phyloP scores from a whole-genome alignment of 2,888 invertebrate genomes.

The Hirudinaria manillensis region DNA sequence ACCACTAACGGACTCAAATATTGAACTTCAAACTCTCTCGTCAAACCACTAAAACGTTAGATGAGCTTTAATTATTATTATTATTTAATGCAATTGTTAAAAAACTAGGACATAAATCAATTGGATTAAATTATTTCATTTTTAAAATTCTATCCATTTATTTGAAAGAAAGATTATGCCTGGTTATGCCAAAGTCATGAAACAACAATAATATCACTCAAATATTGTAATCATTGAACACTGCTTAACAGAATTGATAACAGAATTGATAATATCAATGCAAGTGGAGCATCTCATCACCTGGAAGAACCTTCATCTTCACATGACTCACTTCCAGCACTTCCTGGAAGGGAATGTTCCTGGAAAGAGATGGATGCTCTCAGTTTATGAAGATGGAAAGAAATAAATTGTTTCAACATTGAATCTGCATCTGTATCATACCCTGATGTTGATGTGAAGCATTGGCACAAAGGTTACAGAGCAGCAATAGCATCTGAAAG shows the following conservation, averaged over 20 bases:
- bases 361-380: not conserved
- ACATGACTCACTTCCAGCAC: too few relatives aligned
- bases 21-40: conserved; percentile 13
- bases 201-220: too few relatives aligned
- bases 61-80: too few relatives aligned
- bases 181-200: too few relatives aligned
- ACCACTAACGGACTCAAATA: conserved; percentile 27
- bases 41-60: not conserved
- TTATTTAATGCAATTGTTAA: too few relatives aligned
- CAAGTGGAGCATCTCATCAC: not conserved
- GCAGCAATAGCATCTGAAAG: conserved; percentile 27
- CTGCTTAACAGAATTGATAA: not conserved
- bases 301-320: too few relatives aligned
- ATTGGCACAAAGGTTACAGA: conserved; percentile 22
- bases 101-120: too few relatives aligned
- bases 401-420: too few relatives aligned
- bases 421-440: conserved; percentile 1
- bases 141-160: too few relatives aligned
- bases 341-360: not conserved
- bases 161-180: too few relatives aligned
- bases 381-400: not conserved
- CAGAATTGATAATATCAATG: not conserved
- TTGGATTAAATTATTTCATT: too few relatives aligned
- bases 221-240: too few relatives aligned
- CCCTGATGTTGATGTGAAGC: conserved; percentile 25